These are phyloP conservation scores for Pemphigus obesinymphae DNA, from an alignment of 1,140 invertebrate species.

Conservation along the genomic window DNA sequence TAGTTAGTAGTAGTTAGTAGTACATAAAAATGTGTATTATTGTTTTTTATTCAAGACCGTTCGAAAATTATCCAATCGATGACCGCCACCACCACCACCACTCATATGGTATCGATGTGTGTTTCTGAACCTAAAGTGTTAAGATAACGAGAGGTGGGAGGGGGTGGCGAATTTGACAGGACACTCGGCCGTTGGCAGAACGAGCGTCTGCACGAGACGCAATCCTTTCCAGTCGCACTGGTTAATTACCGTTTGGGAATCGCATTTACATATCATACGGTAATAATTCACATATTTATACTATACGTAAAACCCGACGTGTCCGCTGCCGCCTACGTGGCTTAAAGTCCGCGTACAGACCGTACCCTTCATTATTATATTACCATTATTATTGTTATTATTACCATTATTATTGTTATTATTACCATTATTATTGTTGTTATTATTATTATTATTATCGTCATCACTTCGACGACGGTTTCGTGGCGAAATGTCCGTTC, in stretches of 20 bases:
- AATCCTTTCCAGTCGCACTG: constrained; percentile 1
- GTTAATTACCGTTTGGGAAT: background rate
- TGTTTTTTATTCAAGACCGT: background rate
- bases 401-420: constrained; percentile 9
- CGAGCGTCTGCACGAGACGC: too few species aligned
- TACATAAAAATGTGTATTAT: too few species aligned
- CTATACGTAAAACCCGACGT: background rate
- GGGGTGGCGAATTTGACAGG: too few species aligned
- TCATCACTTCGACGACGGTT: background rate
- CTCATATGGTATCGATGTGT: too few species aligned
- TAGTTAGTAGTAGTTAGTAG: too few species aligned
- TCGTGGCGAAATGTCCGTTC: background rate
- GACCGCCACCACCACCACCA: background rate
- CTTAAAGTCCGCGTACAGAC: background rate
- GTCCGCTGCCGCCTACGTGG: too few species aligned
- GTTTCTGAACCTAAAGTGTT: background rate
- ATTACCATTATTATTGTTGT: background rate
- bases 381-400: background rate
- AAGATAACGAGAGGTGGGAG: background rate
- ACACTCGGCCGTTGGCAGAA: too few species aligned
- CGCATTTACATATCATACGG: constrained; percentile 5
- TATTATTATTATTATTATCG: background rate
- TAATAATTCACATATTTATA: background rate
- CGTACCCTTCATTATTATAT: background rate
- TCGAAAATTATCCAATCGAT: background rate